Evolutionary conservation across 1,140 invertebrate genomes (phyloP).

Genomic region (Drosophila paulistorum): DNA sequence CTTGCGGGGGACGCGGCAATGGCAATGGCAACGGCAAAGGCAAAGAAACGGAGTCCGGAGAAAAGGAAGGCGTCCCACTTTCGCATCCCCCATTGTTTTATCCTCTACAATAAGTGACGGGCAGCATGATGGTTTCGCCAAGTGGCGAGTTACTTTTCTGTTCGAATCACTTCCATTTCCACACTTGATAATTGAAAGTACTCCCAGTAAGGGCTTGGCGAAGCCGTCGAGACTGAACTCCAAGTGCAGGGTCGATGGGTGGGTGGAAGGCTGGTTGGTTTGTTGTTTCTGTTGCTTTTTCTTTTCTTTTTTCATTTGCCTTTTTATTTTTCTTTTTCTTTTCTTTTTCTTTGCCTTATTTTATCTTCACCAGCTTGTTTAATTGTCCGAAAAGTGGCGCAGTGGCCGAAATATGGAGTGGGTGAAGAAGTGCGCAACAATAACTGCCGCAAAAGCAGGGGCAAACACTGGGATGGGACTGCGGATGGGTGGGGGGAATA

Average conservation of each 20-base stretch:
- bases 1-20: not conserved
- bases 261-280: not conserved
- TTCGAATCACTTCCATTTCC: constrained; percentile 3
- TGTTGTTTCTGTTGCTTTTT: constrained; percentile 10
- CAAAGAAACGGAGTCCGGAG: not conserved
- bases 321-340: constrained; percentile 15
- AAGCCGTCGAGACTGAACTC: not conserved
- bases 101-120: not conserved
- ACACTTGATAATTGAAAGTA: constrained; percentile 5
- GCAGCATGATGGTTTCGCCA: constrained; percentile 2
- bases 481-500: not conserved
- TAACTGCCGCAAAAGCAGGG: constrained; percentile 13
- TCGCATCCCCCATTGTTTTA: constrained; percentile 1
- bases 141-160: not conserved
- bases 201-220: constrained; percentile 1
- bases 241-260: constrained; percentile 4
- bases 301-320: constrained; percentile 22
- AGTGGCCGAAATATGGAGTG: not conserved
- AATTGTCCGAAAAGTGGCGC: constrained; percentile 46
- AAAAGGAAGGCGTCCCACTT: constrained; percentile 19
- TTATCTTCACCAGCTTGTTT: constrained; percentile 36
- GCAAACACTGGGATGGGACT: not conserved
- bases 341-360: constrained; percentile 25
- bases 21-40: not conserved
- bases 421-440: constrained; percentile 19